Evolutionary conservation across 2,888 invertebrate species (phyloP).

Genomic region (Rhimphoctona megacephalus): DNA sequence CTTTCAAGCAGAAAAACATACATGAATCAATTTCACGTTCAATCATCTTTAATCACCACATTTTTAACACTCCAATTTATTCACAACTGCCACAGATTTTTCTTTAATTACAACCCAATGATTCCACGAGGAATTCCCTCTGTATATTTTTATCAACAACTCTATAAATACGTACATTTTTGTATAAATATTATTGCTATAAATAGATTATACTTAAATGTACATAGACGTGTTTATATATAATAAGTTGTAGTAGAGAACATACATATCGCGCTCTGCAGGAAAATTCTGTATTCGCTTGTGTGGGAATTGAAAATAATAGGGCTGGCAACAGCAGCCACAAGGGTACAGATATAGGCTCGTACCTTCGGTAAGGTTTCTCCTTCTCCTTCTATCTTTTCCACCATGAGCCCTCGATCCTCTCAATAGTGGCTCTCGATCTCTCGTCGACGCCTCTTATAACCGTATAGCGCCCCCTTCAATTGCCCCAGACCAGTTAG

Average conservation of each 20-base stretch:
- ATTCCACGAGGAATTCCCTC: conserved; percentile 2
- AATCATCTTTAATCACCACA: not conserved
- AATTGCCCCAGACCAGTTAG: conserved; percentile 64
- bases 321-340: conserved; percentile 64
- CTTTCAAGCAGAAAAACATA: not conserved
- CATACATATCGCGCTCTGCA: conserved; percentile 1
- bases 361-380: conserved; percentile 39
- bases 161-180: conserved; percentile 11
- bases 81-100: conserved; percentile 4
- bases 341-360: conserved; percentile 24
- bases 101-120: not conserved
- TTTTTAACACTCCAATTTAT: not conserved
- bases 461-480: conserved; percentile 56
- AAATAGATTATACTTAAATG: not conserved
- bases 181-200: not conserved
- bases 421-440: conserved; percentile 43
- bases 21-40: not conserved
- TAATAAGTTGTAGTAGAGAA: conserved; percentile 17
- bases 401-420: conserved; percentile 47
- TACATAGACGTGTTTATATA: not conserved
- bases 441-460: conserved; percentile 66
- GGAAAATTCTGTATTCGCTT: conserved; percentile 62
- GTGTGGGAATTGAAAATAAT: conserved; percentile 71
- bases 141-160: conserved; percentile 1
- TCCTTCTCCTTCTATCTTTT: conserved; percentile 17